Evolutionary conservation across 2,113 vertebrate species (phyloP).

Genomic region (Todiramphus saurophagus): DNA sequence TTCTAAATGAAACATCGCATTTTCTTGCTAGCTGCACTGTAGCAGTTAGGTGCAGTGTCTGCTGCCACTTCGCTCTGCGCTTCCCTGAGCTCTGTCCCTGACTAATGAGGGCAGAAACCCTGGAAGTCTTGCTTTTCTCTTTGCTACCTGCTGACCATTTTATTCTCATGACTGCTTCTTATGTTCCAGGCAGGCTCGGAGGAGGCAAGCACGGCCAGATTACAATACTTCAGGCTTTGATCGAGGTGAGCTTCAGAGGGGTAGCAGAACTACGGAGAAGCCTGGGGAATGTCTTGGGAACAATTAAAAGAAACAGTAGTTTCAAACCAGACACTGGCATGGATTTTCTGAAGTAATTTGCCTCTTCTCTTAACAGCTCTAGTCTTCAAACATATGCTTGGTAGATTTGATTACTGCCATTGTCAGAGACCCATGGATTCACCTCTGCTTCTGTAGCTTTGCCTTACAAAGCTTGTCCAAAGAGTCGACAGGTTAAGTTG

Average conservation of each 20-base stretch:
- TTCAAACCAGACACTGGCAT: neutral
- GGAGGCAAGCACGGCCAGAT: slow-evolving; percentile 34
- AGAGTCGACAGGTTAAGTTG: neutral
- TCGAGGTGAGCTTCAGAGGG: slow-evolving; percentile 53
- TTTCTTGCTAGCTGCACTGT: neutral
- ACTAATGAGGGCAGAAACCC: neutral
- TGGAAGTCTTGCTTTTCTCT: neutral
- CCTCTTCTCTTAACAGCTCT: neutral
- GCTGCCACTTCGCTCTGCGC: neutral
- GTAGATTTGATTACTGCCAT: neutral
- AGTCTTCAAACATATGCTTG: neutral
- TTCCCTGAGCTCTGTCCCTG: neutral
- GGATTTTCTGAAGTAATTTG: neutral
- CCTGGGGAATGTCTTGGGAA: neutral
- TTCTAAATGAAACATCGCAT: neutral
- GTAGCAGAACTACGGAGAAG: neutral
- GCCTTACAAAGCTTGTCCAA: neutral
- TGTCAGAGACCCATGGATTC: neutral
- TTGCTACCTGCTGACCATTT: neutral
- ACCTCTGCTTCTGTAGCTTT: neutral
- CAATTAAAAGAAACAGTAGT: neutral
- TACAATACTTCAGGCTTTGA: slow-evolving; percentile 58
- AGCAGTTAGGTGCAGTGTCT: neutral
- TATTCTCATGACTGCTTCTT: neutral
- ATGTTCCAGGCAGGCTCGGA: slow-evolving; percentile 19